Evolutionary conservation across 2,113 vertebrate species (phyloP).

Genomic region (Todiramphus chloris): DNA sequence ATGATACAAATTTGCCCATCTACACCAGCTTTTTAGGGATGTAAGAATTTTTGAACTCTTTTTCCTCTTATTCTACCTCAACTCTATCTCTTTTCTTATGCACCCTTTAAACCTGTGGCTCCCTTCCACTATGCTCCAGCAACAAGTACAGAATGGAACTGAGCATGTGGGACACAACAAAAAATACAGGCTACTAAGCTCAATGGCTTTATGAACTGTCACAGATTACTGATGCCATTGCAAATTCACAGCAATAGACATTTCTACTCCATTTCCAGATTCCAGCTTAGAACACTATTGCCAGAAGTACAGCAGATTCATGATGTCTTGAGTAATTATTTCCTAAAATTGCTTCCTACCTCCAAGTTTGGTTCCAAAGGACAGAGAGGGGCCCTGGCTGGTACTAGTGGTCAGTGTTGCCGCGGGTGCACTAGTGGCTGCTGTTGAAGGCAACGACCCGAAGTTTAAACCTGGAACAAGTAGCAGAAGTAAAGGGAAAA

Average conservation of each 20-base stretch:
- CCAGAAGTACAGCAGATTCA: neutral
- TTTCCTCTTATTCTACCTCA: neutral
- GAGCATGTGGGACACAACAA: fast-evolving
- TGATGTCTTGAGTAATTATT: fast-evolving
- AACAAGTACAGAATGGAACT: neutral
- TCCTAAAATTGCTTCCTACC: conserved; percentile 21
- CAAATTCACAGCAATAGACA: neutral
- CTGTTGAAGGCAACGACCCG: neutral
- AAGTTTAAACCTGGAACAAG: conserved; percentile 54
- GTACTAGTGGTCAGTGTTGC: neutral
- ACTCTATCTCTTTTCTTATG: no score
- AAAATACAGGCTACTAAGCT: neutral
- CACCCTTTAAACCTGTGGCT: neutral
- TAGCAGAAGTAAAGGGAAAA: neutral
- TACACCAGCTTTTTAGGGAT: fast-evolving
- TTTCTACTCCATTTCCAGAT: neutral
- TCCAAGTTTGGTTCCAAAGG: conserved; percentile 82
- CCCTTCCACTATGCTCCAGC: neutral
- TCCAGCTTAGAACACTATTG: neutral
- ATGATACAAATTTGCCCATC: neutral
- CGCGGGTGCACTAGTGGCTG: neutral
- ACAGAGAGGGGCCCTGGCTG: conserved; percentile 65
- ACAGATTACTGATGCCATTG: neutral
- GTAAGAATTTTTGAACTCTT: no score
- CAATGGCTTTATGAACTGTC: neutral